Evolutionary conservation across 2,888 invertebrate species (phyloP), one percentile per base, ranked within the genome.

Genomic region (Calameuta idolon): DNA sequence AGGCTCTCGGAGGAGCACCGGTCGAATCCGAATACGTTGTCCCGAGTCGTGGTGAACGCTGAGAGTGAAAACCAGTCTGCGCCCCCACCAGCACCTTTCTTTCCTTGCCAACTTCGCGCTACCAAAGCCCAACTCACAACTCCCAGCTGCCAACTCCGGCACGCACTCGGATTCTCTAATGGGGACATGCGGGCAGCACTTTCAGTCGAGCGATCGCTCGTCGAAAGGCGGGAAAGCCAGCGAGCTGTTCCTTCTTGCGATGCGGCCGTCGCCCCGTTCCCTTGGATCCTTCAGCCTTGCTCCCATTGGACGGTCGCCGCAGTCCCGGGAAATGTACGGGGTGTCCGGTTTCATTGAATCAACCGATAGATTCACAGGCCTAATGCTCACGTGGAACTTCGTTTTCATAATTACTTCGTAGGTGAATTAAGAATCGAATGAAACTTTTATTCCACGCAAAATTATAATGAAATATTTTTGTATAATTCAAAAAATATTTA

Each of bases 11-110:
- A 85, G 83, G 81, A 81, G 81, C 80, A 81, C 84, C 84, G 86
- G 84, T 83, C 83, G 85, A 84, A 81, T 83, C 77, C 84, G 79
- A 83, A 84, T 83, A 83, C 83, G 80, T 82, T 84, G 75, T 34
- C 82, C 81, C 80, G 81, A 84, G 75, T 23, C 83, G 81, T 81
- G 81, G 85, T 86, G 88, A 89, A 83, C 86, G 89, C 84, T 81
- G 81, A 84, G 87, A 90, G 90, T 89, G 90, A 89, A 89, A 90
- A 88, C 88, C 86, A 81, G 84, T 81, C 82, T 83, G 73, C 82
- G 83, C 83, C 81, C 76, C 85, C 83, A 81, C 83, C 79, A 82
- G 76, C 81, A 79, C 83, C 87, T 88, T 87, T 88, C 87, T 82
- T 85, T 87, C 87, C 83, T 85, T 87, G 83, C 85, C 83, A 85